Base-by-base conservation (phyloP, 2,888 invertebrate species). In the Pristionchus maxplancki region DNA sequence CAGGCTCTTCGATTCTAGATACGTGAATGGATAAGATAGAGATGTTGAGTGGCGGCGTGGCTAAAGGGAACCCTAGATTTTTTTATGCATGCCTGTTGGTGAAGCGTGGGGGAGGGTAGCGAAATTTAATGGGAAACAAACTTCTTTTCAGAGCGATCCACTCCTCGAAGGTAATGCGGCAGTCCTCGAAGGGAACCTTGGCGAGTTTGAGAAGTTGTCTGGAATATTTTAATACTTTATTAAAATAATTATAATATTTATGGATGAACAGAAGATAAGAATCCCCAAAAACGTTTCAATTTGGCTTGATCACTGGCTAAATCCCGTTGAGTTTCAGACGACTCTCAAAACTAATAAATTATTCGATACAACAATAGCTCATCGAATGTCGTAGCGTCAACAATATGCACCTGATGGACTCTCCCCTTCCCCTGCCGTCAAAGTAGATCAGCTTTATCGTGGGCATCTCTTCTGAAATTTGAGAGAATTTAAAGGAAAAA, bases 121-220 rank as follows among this genome's bases (percentile, higher is more conserved):
- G 44, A 48, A 50, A 20, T 20, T 50, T 13, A 50, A 50, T 15
- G 4, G 15, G 13, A 50, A 50, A 34, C 34, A 89, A 34, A 92
- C 93, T 89, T 40, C 89, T 89, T 88, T 93, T 93, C 83, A 90
- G 67, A 20, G 90, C 89, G 40, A 91, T 90, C 93, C 93, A 93
- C 17, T 89, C 88, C 44, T 93, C 93, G 62, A 90, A 58, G 24
- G 88, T 89, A 34, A 93, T 81, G 0, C 89, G 87, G 37, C 91
- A 91, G 71, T 93, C 91, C 53, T 90, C 91, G 85, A 90, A 93
- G 81, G 90, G 88, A 64, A 84, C 84, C 13, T 62, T 17, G n/a
- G 84, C 84, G 17, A 84, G 34, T 37, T 84, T 86, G 67, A 86
- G 86, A 13, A 86, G 44, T 5, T 86, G 86, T 48, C 86, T 86